Evolutionary conservation across 92 coral and sea anemone species (phyloP), one percentile per base, ranked within the genome.

Genomic region (Porites evermanni): DNA sequence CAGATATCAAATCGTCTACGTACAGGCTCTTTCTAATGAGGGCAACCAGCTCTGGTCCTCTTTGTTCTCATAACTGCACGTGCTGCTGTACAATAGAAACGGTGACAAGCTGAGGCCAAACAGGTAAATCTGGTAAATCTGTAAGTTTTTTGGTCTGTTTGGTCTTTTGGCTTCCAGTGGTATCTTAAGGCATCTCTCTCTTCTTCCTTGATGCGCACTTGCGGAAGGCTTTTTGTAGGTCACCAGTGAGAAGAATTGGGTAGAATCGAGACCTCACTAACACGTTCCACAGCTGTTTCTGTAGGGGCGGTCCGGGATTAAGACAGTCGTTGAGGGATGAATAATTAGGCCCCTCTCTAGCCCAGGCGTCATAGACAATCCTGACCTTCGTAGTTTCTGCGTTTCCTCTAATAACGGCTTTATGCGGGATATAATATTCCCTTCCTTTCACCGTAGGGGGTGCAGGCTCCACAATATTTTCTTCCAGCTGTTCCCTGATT

Each of bases 201-300:
- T 23, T 79, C 84, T 66, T 82, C 86, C 59, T 82, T 82, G 18
- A 82, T 82, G 18, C 78, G 77, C 13, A 82, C 78, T 82, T 82
- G 86, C 60, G 54, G 38, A 82, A 82, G 9, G 70, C 78, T 82
- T 82, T 79, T 64, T 79, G 61, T 26, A 79, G 73, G 74, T 79
- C 84, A 47, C 74, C 74, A 8, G 81, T 6, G 38, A 79, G 71
- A 24, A 79, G 29, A 9, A 79, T 74, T 20, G 78, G 86, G 44
- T 82, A 71, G 77, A 68, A 68, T 58, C 84, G 84, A 50, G 84
- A 5, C 29, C 73, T 77, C 6, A 68, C 81, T 4, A 77, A 67
- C 13, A 56, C 81, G 2, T 68, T 53, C 81, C 81, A 56, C 29
- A 77, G 44, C 81, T 21, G 44, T 20, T 54, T 77, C 69, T 59